Evolutionary conservation across 2,888 invertebrate genomes (phyloP), one percentile per base, ranked within the genome.

Genomic region (Philereme vetulata): DNA sequence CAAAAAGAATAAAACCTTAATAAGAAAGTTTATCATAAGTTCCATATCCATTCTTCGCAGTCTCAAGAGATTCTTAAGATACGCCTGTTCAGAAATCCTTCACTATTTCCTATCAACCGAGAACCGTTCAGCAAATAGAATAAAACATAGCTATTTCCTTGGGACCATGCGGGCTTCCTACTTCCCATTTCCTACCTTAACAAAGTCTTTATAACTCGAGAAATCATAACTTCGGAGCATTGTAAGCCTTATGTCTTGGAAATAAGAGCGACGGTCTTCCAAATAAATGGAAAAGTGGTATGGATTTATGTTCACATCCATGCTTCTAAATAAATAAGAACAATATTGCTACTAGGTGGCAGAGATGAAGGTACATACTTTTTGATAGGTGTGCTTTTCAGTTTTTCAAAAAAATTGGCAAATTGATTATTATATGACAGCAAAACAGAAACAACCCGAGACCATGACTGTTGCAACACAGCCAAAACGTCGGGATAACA

Each of bases 111-210:
- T 74, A 77, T 75, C 75, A 66, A 76, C 77, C 80, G 77, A 79
- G 80, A 82, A 81, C 80, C 77, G 77, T 78, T 78, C 72, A 66
- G 71, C 76, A 82, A 86, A 84, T 82, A 79, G 77, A 82, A 83
- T 83, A 84, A 84, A 84, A 84, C 80, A 80, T 74, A 69, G 78
- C 81, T 81, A 85, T 86, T 84, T 86, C 82, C 85, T 80, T 71
- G 76, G 75, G 80, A 77, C 79, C 72, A 68, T 76, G 76, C 72
- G 71, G 75, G 72, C 76, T 76, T 75, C 77, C 72, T 76, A 77
- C 77, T 77, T 75, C 76, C 74, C 72, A 76, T 75, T 81, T 83
- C 77, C 76, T 77, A 72, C 72, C 69, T 66, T 72, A 70, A 72
- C 73, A 71, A 69, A 75, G 72, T 67, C 72, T 70, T 63, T 45